phyloP scores from a whole-genome alignment of 2,113 vertebrate genomes.

The Rafetus swinhoei region DNA sequence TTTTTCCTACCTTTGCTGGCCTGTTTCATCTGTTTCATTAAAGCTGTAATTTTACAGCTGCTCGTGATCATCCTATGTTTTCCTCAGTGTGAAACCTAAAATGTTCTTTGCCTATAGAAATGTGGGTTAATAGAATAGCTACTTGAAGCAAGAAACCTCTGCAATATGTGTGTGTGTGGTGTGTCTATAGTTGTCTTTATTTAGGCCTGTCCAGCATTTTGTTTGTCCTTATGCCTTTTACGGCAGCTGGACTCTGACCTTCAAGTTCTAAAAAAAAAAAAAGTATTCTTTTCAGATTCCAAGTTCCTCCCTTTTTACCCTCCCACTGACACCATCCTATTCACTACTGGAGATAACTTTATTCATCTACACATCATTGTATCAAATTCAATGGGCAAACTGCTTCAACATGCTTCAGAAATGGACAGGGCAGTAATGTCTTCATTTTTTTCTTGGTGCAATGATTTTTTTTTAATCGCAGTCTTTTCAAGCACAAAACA shows the following conservation, averaged over 20 bases:
- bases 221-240: conserved; percentile 91
- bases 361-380: conserved; percentile 99
- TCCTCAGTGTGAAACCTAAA: conserved; percentile 79
- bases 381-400: conserved; percentile 96
- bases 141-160: conserved; percentile 78
- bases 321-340: conserved; percentile 97
- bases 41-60: conserved; percentile 80
- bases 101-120: conserved; percentile 77
- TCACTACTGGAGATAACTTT: conserved; percentile 98
- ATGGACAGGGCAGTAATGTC: conserved; percentile 89
- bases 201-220: conserved; percentile 91
- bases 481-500: conserved; percentile 75
- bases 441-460: conserved; percentile 83
- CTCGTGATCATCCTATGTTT: conserved; percentile 80
- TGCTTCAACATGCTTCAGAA: conserved; percentile 88
- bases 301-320: conserved; percentile 91
- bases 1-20: conserved; percentile 85
- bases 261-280: conserved; percentile 78
- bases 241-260: conserved; percentile 98
- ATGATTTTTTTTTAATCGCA: conserved; percentile 68
- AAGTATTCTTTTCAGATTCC: conserved; percentile 91
- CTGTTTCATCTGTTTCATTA: conserved; percentile 82
- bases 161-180: conserved; percentile 67
- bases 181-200: conserved; percentile 87
- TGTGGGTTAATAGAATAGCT: conserved; percentile 79